Evolutionary conservation across 2,888 invertebrate genomes (phyloP), one percentile per base, ranked within the genome.

Genomic region (Elegia similella): DNA sequence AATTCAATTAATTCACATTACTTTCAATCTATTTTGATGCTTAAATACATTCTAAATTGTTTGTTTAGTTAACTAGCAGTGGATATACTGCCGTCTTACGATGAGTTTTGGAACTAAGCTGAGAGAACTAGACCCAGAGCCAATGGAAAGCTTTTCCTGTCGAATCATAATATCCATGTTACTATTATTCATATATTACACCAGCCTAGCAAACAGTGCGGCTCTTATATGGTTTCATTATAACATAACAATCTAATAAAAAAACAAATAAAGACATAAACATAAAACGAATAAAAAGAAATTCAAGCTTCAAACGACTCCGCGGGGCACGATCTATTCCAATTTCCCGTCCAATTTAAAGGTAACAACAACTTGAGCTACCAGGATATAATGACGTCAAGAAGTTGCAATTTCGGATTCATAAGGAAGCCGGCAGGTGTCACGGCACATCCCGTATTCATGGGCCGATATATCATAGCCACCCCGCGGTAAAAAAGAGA

Each of bases 391-490:
- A 81, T 80, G 81, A 82, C 80, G 74, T 77, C 78, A 75, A 70
- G 73, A 69, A 78, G 79, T 76, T 78, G 80, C 80, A 82, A 86
- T 86, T 84, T 82, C 75, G 80, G 84, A 87, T 88, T 85, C 88
- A 87, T 86, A 86, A 86, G 85, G 77, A 78, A 76, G 78, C 78
- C 72, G 76, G 80, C 86, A 86, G 88, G 86, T 87, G 87, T 86
- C 85, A 80, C 84, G 75, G 75, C 77, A 79, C 87, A 90, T 91
- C 85, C 77, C 82, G 87, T 88, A 91, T 91, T 91, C 91, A 91
- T 90, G 80, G 83, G 70, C 84, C 85, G 82, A 89, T 91, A 90
- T 88, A 91, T 91, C 91, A 90, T 85, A 78, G 75, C 62, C 59
- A 61, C 63, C 59, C 64, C 38, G 68, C 75, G 76, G 72, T 76